A percentile compares a stretch with the other conserved stretches of the same genome.
Evolutionary conservation across 30 jellyfish, hydroid and myxozoan genomes (phyloP).

Genomic region (Phacellophora camtschatica): DNA sequence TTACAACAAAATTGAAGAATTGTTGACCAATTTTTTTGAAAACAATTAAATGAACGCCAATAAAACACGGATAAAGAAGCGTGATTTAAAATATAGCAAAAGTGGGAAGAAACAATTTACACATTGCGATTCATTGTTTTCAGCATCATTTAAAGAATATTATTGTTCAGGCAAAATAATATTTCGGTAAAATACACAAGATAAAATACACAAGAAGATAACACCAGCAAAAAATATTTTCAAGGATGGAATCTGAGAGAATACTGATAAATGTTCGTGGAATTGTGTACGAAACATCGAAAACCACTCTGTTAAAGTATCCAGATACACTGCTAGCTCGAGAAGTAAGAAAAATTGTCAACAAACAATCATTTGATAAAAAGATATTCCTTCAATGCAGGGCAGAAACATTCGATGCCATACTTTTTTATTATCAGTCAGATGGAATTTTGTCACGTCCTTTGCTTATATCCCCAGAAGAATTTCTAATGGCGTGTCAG

Average conservation of each 20-base stretch:
- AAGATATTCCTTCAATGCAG: conserved; percentile 54
- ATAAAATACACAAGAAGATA: too few species aligned
- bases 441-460: conserved; percentile 79
- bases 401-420: conserved; percentile 78
- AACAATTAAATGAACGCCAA: too few species aligned
- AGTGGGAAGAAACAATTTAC: too few species aligned
- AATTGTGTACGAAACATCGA: conserved; percentile 66
- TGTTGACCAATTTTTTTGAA: too few species aligned
- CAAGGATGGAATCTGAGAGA: conserved; percentile 7
- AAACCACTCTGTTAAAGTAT: conserved; percentile 62
- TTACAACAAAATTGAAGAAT: too few species aligned
- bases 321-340: conserved; percentile 82
- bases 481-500: conserved; percentile 73
- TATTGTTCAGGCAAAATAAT: too few species aligned
- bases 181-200: too few species aligned
- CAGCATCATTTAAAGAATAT: too few species aligned
- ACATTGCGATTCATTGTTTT: too few species aligned
- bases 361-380: background rate
- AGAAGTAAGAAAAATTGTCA: background rate
- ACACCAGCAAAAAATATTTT: background rate
- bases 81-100: too few species aligned
- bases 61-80: too few species aligned
- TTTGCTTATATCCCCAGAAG: conserved; percentile 51
- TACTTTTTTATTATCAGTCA: conserved; percentile 81
- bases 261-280: conserved; percentile 68